Conservation (phyloP, 2,888 invertebrate genomes). For the Serripes groenlandicus region DNA sequence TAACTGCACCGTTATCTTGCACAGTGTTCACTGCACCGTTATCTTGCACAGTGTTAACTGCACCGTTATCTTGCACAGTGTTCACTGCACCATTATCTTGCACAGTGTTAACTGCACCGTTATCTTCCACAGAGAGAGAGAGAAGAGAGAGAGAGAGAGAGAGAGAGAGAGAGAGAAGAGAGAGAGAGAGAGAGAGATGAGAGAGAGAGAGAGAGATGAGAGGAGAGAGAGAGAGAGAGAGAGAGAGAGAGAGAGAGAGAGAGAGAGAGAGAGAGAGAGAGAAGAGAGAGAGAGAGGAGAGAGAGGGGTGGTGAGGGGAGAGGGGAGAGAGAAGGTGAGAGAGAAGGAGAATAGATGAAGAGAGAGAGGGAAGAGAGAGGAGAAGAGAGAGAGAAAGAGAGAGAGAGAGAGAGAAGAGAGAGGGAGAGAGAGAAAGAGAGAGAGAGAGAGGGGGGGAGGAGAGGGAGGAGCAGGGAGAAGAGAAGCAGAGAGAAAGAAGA, state of each 20-base stretch:
- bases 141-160: background rate
- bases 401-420: background rate
- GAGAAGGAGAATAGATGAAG: background rate
- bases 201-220: background rate
- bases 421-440: background rate
- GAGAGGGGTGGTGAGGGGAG: background rate
- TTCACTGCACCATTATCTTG: too few species aligned
- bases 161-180: background rate
- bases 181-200: background rate
- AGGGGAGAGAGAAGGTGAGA: background rate
- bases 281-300: background rate
- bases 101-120: too few species aligned
- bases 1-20: too few species aligned
- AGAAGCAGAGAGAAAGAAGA: conserved; percentile 7
- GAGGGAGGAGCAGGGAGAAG: too few species aligned
- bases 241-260: background rate
- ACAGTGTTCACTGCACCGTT: too few species aligned
- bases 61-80: too few species aligned
- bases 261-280: background rate
- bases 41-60: too few species aligned
- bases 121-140: background rate
- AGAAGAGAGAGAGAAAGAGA: background rate
- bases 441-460: conserved; percentile 3
- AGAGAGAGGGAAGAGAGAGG: background rate
- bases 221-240: background rate